Evolutionary conservation across 2,113 vertebrate genomes (phyloP).

Genomic region (Ibidorhyncha struthersii): DNA sequence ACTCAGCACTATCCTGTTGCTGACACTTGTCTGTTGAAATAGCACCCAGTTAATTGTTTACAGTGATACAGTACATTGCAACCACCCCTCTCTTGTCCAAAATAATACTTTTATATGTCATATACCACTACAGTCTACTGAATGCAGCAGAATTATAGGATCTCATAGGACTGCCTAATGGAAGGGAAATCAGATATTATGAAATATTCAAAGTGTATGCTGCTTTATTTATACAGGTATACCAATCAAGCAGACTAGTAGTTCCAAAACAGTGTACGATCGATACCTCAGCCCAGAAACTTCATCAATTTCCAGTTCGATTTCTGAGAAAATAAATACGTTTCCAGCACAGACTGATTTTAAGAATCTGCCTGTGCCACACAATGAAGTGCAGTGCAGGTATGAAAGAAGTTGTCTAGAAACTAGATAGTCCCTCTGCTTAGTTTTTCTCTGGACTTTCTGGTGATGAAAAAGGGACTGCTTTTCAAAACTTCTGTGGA

Average conservation of each 20-base stretch:
- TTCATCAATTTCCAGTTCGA: background rate
- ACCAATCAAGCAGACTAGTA: background rate
- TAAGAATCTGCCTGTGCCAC: background rate
- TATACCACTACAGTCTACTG: background rate
- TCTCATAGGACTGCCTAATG: background rate
- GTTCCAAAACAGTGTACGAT: background rate
- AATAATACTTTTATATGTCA: background rate
- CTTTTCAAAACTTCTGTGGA: background rate
- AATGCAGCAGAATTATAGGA: background rate
- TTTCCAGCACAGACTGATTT: background rate
- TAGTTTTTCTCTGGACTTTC: background rate
- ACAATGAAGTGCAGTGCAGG: background rate
- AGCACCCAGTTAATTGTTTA: background rate
- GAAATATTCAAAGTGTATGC: background rate
- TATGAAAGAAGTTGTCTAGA: background rate
- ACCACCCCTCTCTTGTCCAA: background rate
- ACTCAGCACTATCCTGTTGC: background rate
- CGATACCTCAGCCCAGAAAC: background rate
- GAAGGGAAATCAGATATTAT: slow-evolving; percentile 9
- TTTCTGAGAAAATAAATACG: background rate
- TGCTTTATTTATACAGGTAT: background rate
- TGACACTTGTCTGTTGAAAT: background rate
- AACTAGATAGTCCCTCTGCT: background rate
- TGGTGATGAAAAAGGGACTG: background rate
- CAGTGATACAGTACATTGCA: background rate